Conservation (phyloP, 2,888 invertebrate species). For the Melitaea athalia region DNA sequence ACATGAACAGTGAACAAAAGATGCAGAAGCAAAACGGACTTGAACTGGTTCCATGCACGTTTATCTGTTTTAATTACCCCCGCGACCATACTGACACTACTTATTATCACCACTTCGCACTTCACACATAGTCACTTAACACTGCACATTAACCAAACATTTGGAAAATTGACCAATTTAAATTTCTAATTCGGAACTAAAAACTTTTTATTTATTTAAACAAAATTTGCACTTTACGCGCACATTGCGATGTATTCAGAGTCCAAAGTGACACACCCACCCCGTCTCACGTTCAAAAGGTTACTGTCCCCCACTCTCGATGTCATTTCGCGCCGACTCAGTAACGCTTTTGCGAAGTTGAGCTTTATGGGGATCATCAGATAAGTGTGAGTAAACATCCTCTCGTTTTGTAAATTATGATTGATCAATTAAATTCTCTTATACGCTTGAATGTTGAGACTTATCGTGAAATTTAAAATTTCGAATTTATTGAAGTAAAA, state of each 20-base stretch:
- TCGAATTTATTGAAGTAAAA: background rate
- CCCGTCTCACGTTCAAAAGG: slow-evolving; percentile 61
- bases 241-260: slow-evolving; percentile 69
- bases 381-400: slow-evolving; percentile 40
- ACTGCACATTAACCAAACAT: slow-evolving; percentile 20
- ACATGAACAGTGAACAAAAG: slow-evolving; percentile 63
- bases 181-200: slow-evolving; percentile 15
- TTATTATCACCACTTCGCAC: slow-evolving; percentile 58
- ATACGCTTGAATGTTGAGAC: slow-evolving; percentile 11
- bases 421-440: slow-evolving; percentile 32
- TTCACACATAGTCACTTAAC: slow-evolving; percentile 48
- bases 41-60: slow-evolving; percentile 71
- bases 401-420: slow-evolving; percentile 29
- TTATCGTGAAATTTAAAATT: background rate
- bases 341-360: slow-evolving; percentile 66
- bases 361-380: slow-evolving; percentile 49
- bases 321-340: slow-evolving; percentile 80
- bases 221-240: slow-evolving; percentile 54
- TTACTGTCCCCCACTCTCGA: slow-evolving; percentile 73
- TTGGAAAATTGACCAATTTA: slow-evolving; percentile 8
- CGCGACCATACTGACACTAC: slow-evolving; percentile 74
- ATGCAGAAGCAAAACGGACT: slow-evolving; percentile 68
- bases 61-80: slow-evolving; percentile 71
- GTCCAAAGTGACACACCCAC: slow-evolving; percentile 66
- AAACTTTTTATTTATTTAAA: slow-evolving; percentile 37